Evolutionary conservation across 1,140 invertebrate genomes (phyloP), one percentile per base, ranked within the genome.

Genomic region (Melipona quadrifasciata): DNA sequence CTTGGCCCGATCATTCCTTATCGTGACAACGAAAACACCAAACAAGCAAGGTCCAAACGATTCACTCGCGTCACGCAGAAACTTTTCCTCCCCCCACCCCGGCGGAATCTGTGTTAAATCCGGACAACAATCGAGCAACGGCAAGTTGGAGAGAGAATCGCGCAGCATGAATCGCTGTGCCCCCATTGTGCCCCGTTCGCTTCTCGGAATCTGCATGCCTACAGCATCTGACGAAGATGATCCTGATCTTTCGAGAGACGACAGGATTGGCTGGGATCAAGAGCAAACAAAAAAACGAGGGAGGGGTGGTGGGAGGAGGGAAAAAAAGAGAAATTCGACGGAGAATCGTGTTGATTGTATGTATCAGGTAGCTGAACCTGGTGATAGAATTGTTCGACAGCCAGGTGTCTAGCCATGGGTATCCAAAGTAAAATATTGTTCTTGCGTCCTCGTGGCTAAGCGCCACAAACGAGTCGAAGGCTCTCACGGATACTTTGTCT

Each of bases 351-450:
- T 55, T 55, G 24, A 61, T 83, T 75, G 83, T 81, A 78, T 47
- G 6, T 27, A 31, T 80, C 72, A 84, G 82, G 85, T 87, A 87
- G 76, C 0, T n/a, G 55, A 21, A 31, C 73, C 71, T 73, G 83
- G 19, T 77, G 78, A 67, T 77, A 27, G 83, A 73, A 87, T 87
- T 85, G 86, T 87, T 81, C 83, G 72, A 67, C 89, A 92, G 92
- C 92, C 92, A 93, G 93, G 93, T 93, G 92, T 86, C 8, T 91
- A 83, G 85, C 87, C 86, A 90, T 84, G 39, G 82, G 89, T 80
- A 92, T 93, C 92, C 86, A 90, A 93, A 92, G 88, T 90, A 92
- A 93, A 93, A 93, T 93, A 93, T 93, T 93, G 92, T 93, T 93
- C 93, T 93, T 93, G 80, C 89, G 64, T 86, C 80, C 77, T 85